These are phyloP conservation scores for Entelurus aequoreus DNA, from an alignment of 2,113 vertebrate species.

Conservation along the genomic window DNA sequence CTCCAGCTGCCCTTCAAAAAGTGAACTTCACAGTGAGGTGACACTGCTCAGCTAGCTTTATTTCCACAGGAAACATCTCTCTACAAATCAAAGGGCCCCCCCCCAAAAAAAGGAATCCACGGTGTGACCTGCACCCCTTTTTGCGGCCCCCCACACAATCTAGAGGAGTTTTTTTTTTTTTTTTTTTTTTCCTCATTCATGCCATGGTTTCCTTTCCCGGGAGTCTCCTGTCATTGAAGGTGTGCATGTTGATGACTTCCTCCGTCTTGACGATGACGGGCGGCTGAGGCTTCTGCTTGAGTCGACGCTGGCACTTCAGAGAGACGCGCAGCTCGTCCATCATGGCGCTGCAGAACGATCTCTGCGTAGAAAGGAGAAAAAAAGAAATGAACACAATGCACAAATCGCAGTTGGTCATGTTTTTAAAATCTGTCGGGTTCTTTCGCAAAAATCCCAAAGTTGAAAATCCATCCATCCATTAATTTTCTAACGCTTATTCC, in stretches of 20 bases:
- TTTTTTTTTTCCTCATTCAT: slow-evolving; percentile 53
- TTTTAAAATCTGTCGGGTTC: too few relatives aligned
- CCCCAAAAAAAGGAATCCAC: slow-evolving; percentile 45
- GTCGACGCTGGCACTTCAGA: slow-evolving; percentile 92
- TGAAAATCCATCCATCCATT: too few relatives aligned
- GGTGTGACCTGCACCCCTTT: slow-evolving; percentile 54
- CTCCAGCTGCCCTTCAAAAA: slow-evolving; percentile 68
- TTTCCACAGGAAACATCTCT: slow-evolving; percentile 99
- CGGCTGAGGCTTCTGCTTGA: slow-evolving; percentile 95
- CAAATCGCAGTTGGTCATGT: too few relatives aligned
- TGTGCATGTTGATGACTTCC: slow-evolving; percentile 99
- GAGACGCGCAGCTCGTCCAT: slow-evolving; percentile 94
- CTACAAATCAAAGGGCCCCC: slow-evolving; percentile 29
- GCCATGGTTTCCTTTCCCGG: slow-evolving; percentile 99
- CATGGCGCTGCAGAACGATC: slow-evolving; percentile 98
- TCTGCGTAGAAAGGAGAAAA: slow-evolving; percentile 66
- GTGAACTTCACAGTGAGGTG: slow-evolving; percentile 87
- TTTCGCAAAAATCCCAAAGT: too few relatives aligned
- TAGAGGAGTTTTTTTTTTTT: slow-evolving; percentile 10
- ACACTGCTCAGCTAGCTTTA: slow-evolving; percentile 89
- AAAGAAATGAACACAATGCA: background rate
- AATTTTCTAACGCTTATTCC: too few relatives aligned
- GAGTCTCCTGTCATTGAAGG: slow-evolving; percentile 98
- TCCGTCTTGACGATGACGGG: slow-evolving; percentile 96
- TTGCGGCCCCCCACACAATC: slow-evolving; percentile 24